phyloP scores from a whole-genome alignment of 2,113 vertebrate genomes.

The Delphinus delphis region DNA sequence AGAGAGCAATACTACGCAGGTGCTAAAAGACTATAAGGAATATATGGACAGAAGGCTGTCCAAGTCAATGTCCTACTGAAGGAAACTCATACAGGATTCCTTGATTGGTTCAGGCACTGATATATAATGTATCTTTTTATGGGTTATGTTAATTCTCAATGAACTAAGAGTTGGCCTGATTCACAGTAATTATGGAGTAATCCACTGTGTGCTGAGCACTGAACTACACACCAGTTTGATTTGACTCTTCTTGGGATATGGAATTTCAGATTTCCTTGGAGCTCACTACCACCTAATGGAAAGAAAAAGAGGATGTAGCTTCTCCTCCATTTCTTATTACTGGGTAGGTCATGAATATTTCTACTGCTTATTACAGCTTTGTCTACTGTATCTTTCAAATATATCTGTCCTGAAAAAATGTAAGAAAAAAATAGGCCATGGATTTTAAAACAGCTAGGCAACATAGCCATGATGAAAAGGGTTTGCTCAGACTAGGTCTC shows the following conservation, averaged over 20 bases:
- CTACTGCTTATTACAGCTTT: background rate
- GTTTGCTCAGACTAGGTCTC: slow-evolving; percentile 15
- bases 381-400: slow-evolving; percentile 16
- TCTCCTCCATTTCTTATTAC: slow-evolving; percentile 41
- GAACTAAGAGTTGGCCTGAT: slow-evolving; percentile 37
- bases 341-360: slow-evolving; percentile 22
- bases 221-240: slow-evolving; percentile 27
- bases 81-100: slow-evolving; percentile 21
- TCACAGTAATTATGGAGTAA: slow-evolving; percentile 52
- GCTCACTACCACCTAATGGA: slow-evolving; percentile 25
- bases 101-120: background rate
- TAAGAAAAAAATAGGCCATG: slow-evolving; percentile 29
- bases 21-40: background rate
- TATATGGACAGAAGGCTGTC: background rate
- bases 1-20: slow-evolving; percentile 1
- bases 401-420: background rate
- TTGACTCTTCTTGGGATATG: slow-evolving; percentile 22
- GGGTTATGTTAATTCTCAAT: slow-evolving; percentile 43
- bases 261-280: slow-evolving; percentile 54
- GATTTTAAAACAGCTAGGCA: background rate
- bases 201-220: slow-evolving; percentile 57
- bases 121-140: background rate
- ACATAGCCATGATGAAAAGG: slow-evolving; percentile 17
- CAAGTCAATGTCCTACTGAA: slow-evolving; percentile 12
- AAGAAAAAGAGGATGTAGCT: background rate